Evolutionary conservation across 2,797 vertebrate genomes (phyloP).

Genomic region (Falco naumanni): DNA sequence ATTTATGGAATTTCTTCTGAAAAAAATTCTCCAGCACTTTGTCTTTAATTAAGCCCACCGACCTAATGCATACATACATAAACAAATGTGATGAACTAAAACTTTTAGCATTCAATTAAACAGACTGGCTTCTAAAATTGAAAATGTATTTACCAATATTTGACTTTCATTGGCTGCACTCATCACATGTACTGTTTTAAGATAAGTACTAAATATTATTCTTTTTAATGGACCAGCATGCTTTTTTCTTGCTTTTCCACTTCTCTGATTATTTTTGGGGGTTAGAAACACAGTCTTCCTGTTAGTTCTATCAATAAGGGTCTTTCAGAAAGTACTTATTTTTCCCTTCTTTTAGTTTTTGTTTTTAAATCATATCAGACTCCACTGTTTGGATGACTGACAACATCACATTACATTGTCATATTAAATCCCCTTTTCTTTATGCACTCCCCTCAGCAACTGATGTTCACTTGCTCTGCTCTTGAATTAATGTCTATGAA

Average conservation of each 20-base stretch:
- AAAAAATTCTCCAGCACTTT: neutral
- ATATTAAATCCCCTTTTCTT: neutral
- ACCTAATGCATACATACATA: neutral
- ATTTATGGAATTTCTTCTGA: neutral
- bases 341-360: neutral
- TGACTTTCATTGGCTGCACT: neutral
- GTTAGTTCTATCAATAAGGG: neutral
- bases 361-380: neutral
- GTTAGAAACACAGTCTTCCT: neutral
- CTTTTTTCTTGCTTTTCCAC: constrained; percentile 34
- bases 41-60: neutral
- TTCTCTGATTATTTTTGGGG: neutral
- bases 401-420: neutral
- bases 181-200: neutral
- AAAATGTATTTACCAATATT: neutral
- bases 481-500: neutral
- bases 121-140: neutral
- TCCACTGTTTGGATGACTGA: neutral
- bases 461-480: neutral
- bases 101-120: neutral
- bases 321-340: neutral
- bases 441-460: neutral
- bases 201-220: fast-evolving
- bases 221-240: neutral
- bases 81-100: neutral